Base-by-base conservation (phyloP, 1,140 invertebrate species). In the Drosophila pectinifera region DNA sequence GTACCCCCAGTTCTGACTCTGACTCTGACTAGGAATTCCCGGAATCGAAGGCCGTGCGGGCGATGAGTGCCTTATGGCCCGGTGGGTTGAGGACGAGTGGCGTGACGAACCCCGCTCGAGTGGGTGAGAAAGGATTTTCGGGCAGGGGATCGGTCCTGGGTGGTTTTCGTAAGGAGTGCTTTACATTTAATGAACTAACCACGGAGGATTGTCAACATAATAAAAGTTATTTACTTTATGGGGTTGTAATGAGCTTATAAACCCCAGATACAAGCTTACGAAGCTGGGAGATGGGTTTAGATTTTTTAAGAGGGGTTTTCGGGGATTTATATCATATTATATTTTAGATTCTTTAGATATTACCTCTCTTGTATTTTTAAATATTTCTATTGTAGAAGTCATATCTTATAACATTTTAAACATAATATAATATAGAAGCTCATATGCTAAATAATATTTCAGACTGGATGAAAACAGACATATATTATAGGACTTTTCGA, bases 41-140 rank as follows among this genome's bases (percentile, higher is more conserved):
- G 72, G 38, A 76, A 67, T 16, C 28, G 42, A 65, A 75, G 46
- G 48, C 72, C 62, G 72, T 75, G 73, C 73, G 73, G 73, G 73
- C 61, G 73, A 75, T 75, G 76, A 74, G 28, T 72, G 46, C 57
- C n/a, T 11, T 24, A 31, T 39, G 49, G 31, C 24, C 39, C 1
- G 22, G 62, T 62, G 58, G 18, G 5, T 36, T 24, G 4, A 46
- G 56, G 45, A 45, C 46, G 61, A 75, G 73, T 75, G 61, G 34
- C 51, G 34, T 75, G 72, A 54, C 72, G 61, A 75, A 75, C 72
- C 18, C 36, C 16, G 20, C 39, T 75, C 72, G 72, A 75, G 73
- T 75, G 73, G 73, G 73, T 75, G 51, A 51, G 28, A 75, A 75
- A 53, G 61, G 72, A 74, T 67, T 67, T 41, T 18, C 13, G 16